Evolutionary conservation across 2,797 vertebrate species (phyloP).

Genomic region (Peromyscus melanophrys): DNA sequence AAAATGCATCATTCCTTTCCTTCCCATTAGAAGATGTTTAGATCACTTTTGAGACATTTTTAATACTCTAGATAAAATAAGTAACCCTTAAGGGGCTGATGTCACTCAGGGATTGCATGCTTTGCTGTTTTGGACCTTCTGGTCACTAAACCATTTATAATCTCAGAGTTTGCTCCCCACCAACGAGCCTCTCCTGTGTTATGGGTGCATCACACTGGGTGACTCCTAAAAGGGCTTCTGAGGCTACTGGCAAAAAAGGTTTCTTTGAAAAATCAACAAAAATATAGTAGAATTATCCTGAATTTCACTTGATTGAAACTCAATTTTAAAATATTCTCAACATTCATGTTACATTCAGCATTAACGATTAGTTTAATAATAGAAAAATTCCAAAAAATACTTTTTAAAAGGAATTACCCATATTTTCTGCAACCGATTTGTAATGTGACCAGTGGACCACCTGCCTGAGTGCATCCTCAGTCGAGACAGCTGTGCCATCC

Average conservation of each 20-base stretch:
- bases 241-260: background rate
- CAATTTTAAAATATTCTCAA: slow-evolving; percentile 30
- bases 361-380: background rate
- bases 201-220: background rate
- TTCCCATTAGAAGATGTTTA: background rate
- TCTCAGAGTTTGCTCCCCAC: background rate
- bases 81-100: background rate
- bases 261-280: background rate
- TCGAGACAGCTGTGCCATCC: slow-evolving; percentile 94
- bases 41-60: background rate
- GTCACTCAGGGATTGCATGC: background rate
- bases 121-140: background rate
- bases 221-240: background rate
- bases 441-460: slow-evolving; percentile 91
- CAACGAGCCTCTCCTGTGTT: too few species aligned
- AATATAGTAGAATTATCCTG: background rate
- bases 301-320: slow-evolving; percentile 9
- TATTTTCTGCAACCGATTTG: slow-evolving; percentile 89
- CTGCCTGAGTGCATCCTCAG: slow-evolving; percentile 92
- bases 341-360: background rate
- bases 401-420: slow-evolving; percentile 88
- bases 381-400: slow-evolving; percentile 35
- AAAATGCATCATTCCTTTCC: background rate
- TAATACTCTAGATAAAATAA: background rate
- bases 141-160: background rate